These are phyloP conservation scores for Oreocharis arfaki DNA, from an alignment of 2,113 vertebrate species.

Conservation along the genomic window DNA sequence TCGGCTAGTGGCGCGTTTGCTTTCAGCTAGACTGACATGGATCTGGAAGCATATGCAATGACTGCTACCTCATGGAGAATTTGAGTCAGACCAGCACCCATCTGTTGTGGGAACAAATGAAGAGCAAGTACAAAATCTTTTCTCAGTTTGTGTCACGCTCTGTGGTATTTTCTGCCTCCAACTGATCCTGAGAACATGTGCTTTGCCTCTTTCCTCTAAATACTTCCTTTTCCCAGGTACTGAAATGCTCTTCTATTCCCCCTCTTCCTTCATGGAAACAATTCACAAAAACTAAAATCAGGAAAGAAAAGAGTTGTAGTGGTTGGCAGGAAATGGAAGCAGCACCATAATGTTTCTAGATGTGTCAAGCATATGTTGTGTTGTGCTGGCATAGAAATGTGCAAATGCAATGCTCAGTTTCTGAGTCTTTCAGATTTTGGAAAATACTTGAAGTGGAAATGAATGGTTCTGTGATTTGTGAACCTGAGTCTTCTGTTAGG, in stretches of 20 bases:
- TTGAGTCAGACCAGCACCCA: constrained; percentile 39
- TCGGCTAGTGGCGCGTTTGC: accelerated
- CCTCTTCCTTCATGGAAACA: background rate
- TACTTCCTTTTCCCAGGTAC: constrained; percentile 9
- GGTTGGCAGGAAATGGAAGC: constrained; percentile 41
- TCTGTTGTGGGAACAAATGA: constrained; percentile 58
- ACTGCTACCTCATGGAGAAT: constrained; percentile 25
- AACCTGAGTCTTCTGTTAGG: background rate
- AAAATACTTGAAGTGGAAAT: background rate
- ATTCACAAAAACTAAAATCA: background rate
- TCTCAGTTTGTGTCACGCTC: constrained; percentile 53
- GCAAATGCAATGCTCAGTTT: constrained; percentile 42
- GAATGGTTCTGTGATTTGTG: background rate
- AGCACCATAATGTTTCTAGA: constrained; percentile 47
- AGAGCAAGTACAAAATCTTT: constrained; percentile 41
- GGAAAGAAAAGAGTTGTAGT: background rate
- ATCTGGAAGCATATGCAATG: constrained; percentile 27
- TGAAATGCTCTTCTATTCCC: background rate
- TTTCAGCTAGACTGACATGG: background rate
- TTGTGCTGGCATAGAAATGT: constrained; percentile 44
- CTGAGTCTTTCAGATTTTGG: constrained; percentile 9
- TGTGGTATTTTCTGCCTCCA: constrained; percentile 39
- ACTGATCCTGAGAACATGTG: constrained; percentile 11
- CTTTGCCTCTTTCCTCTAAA: constrained; percentile 1
- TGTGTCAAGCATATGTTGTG: constrained; percentile 35